phyloP scores from a whole-genome alignment of 2,888 invertebrate species.

The Tetanocera ferruginea region DNA sequence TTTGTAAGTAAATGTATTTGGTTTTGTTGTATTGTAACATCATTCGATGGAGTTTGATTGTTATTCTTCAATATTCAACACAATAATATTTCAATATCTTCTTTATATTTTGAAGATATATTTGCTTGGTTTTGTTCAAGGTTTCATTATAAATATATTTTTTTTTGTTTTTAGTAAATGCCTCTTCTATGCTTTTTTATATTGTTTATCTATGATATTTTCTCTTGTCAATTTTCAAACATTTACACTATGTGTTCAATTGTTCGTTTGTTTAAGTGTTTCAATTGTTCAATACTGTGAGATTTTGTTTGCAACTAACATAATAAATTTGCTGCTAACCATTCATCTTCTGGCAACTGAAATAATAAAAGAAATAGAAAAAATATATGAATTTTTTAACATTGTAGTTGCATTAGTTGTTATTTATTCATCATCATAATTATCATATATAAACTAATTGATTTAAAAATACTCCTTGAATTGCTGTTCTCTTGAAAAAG shows the following conservation, averaged over 20 bases:
- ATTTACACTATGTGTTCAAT: not conserved
- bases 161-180: conserved; percentile 23
- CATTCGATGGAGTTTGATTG: conserved; percentile 50
- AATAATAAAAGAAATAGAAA: conserved; percentile 63
- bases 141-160: not conserved
- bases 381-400: conserved; percentile 33
- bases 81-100: conserved; percentile 13
- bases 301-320: conserved; percentile 74
- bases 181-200: conserved; percentile 32
- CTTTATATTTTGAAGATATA: not conserved
- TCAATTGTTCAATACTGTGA: conserved; percentile 28
- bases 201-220: conserved; percentile 29
- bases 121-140: conserved; percentile 11
- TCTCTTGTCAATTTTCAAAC: conserved; percentile 23
- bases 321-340: conserved; percentile 88
- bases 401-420: conserved; percentile 34
- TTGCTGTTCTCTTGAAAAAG: too few relatives aligned
- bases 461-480: too few relatives aligned
- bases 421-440: not conserved
- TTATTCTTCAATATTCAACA: conserved; percentile 40
- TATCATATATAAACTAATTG: too few relatives aligned
- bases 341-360: conserved; percentile 90
- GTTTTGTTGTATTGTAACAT: conserved; percentile 40
- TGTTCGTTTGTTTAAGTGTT: not conserved
- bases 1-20: conserved; percentile 37